These are phyloP conservation scores for Drosophila lacteicornis DNA, from an alignment of 1,140 invertebrate species.

Conservation along the genomic window DNA sequence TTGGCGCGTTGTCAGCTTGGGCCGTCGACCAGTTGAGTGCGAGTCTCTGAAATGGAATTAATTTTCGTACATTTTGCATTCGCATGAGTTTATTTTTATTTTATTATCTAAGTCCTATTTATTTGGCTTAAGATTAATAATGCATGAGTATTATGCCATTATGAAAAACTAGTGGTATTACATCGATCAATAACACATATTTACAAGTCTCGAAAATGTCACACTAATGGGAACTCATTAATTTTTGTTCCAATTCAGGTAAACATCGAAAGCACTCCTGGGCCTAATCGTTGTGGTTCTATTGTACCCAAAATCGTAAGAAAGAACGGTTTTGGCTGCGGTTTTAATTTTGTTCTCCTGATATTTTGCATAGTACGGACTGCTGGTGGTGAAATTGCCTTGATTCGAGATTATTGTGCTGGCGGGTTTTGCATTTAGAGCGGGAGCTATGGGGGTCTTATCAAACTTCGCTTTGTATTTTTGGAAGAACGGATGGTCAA, in stretches of 20 bases:
- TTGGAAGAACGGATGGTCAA: conserved; percentile 69
- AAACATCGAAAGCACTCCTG: conserved; percentile 40
- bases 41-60: conserved; percentile 51
- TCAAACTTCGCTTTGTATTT: conserved; percentile 61
- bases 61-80: conserved; percentile 56
- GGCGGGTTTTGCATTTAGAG: conserved; percentile 13
- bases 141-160: conserved; percentile 64
- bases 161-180: conserved; percentile 48
- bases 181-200: conserved; percentile 56
- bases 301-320: conserved; percentile 51
- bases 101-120: conserved; percentile 72
- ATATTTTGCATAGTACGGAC: conserved; percentile 66
- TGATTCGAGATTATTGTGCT: not conserved
- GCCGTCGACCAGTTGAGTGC: conserved; percentile 33
- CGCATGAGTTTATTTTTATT: conserved; percentile 56
- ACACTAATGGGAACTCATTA: conserved; percentile 7
- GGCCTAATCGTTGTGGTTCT: conserved; percentile 30
- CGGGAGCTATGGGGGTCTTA: not conserved
- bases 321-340: conserved; percentile 52
- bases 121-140: conserved; percentile 63
- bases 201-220: conserved; percentile 51
- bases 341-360: conserved; percentile 58
- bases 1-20: conserved; percentile 57
- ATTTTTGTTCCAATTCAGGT: conserved; percentile 50
- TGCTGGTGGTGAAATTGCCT: conserved; percentile 19